phyloP scores from a whole-genome alignment of 2,113 vertebrate genomes.

The Sorex fumeus region DNA sequence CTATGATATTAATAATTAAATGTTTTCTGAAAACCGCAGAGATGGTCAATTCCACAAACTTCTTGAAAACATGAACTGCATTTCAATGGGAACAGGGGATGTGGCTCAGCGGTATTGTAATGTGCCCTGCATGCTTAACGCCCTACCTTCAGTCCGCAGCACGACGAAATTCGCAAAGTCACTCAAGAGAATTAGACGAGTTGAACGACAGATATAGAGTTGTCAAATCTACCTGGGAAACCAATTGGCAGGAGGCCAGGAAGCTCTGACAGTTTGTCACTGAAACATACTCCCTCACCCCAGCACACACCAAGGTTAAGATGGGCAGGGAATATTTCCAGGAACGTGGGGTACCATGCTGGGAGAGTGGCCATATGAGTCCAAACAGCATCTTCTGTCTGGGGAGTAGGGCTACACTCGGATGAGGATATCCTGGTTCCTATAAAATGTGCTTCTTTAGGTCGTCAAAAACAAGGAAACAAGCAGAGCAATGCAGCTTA shows the following conservation, averaged over 20 bases:
- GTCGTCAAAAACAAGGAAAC: constrained; percentile 49
- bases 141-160: too few species aligned
- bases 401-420: not conserved
- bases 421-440: not conserved
- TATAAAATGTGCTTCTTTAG: not conserved
- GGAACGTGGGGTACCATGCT: not conserved
- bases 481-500: not conserved
- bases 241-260: not conserved
- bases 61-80: not conserved
- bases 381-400: not conserved
- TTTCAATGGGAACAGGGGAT: too few species aligned
- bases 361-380: not conserved
- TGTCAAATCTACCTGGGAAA: constrained; percentile 44
- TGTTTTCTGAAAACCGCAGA: constrained; percentile 20
- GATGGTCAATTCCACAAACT: not conserved
- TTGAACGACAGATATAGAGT: not conserved
- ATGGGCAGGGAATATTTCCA: not conserved
- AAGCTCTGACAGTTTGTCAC: not conserved
- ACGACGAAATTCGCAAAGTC: not conserved
- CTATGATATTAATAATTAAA: constrained; percentile 5
- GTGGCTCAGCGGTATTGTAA: too few species aligned
- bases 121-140: too few species aligned
- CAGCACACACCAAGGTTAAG: not conserved
- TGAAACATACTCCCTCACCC: not conserved
- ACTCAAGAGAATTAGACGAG: constrained; percentile 7